Percentiles rank a stretch among this genome's conserved stretches.
Evolutionary conservation across 2,888 invertebrate genomes (phyloP).

Genomic region (Drosophila trichaetosa): DNA sequence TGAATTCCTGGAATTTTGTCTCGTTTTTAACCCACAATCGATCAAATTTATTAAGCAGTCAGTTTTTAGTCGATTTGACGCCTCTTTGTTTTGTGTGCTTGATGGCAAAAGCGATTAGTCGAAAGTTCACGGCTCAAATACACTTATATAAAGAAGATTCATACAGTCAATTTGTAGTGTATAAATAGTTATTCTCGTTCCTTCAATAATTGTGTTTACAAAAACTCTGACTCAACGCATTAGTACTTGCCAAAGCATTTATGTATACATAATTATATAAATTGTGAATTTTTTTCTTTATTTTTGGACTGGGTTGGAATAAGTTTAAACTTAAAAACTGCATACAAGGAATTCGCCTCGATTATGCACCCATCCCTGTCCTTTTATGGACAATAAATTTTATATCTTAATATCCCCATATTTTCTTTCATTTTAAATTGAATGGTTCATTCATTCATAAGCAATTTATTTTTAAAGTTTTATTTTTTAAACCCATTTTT

Average conservation of each 20-base stretch:
- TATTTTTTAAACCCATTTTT: background rate
- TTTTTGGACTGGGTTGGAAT: background rate
- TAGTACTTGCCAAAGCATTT: background rate
- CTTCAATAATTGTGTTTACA: background rate
- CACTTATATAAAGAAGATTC: background rate
- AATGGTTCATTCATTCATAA: background rate
- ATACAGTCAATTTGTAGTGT: background rate
- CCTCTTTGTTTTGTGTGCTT: background rate
- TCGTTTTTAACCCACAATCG: background rate
- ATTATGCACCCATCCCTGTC: background rate
- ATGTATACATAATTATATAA: background rate
- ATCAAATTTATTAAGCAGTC: background rate
- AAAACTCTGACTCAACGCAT: background rate
- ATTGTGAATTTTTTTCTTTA: background rate
- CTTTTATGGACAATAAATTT: background rate
- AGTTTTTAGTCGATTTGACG: background rate
- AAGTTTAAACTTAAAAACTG: background rate
- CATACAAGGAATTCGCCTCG: background rate
- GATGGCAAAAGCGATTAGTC: background rate
- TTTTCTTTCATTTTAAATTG: background rate
- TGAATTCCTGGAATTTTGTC: background rate
- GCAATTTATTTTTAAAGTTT: background rate
- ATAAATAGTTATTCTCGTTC: background rate
- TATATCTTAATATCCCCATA: background rate
- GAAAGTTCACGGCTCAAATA: background rate